Conservation (phyloP, 2,888 invertebrate species). For the Diarsia dahlii region DNA sequence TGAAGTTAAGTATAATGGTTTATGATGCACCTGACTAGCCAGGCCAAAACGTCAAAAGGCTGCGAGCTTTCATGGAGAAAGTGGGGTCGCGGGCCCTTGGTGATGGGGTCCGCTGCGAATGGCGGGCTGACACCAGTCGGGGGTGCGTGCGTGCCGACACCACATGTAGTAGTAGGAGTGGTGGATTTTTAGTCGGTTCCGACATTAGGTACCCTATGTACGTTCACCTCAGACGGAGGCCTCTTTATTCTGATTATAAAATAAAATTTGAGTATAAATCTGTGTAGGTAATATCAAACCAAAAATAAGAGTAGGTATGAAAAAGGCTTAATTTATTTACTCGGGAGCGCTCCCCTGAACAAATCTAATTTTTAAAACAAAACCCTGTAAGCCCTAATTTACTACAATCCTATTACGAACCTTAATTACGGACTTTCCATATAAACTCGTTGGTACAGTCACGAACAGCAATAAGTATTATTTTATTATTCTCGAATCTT, state of each 20-base stretch:
- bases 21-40: too few species aligned
- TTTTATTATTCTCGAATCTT: too few species aligned
- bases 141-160: too few species aligned
- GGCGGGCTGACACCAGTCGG: too few species aligned
- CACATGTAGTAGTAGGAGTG: too few species aligned
- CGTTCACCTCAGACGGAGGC: too few species aligned
- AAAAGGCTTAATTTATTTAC: slow-evolving; percentile 25
- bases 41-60: too few species aligned
- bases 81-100: too few species aligned
- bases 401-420: slow-evolving; percentile 38
- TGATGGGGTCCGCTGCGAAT: too few species aligned
- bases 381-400: slow-evolving; percentile 21
- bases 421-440: slow-evolving; percentile 24
- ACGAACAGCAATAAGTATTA: background rate
- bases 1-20: background rate
- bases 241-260: background rate
- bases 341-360: background rate
- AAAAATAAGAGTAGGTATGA: background rate
- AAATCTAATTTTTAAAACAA: slow-evolving; percentile 2
- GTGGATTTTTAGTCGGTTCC: too few species aligned
- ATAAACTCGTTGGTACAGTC: slow-evolving; percentile 5
- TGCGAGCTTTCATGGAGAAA: too few species aligned
- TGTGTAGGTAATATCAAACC: background rate
- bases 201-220: too few species aligned
- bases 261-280: background rate